Conservation (phyloP, 2,888 invertebrate species). For the Graphium colonna region DNA sequence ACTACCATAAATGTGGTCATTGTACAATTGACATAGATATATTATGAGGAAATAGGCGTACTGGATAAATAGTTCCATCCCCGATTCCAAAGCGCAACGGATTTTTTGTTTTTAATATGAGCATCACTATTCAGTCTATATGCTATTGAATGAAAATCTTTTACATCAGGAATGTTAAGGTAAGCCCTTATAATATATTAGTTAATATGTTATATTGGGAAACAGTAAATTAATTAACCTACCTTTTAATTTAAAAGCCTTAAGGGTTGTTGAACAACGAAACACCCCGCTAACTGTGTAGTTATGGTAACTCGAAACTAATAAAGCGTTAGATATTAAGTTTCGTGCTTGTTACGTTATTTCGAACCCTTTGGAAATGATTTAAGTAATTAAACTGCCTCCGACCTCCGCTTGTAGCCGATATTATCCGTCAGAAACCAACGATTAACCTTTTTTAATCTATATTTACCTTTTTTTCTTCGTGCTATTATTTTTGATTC, state of each 20-base stretch:
- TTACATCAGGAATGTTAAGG: too few species aligned
- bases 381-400: conserved; percentile 14
- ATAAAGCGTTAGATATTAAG: conserved; percentile 17
- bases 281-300: conserved; percentile 6
- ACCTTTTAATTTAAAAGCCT: conserved; percentile 16
- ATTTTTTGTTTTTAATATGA: too few species aligned
- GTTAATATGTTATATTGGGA: neutral
- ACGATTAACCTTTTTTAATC: neutral
- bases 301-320: conserved; percentile 13
- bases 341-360: conserved; percentile 18
- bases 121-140: too few species aligned
- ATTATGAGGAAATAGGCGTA: too few species aligned
- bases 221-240: conserved; percentile 10
- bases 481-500: neutral
- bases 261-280: neutral
- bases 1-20: too few species aligned
- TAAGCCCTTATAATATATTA: neutral
- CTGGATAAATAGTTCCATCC: too few species aligned
- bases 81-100: too few species aligned
- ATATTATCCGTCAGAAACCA: conserved; percentile 1
- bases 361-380: conserved; percentile 17
- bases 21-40: too few species aligned
- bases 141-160: too few species aligned
- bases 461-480: neutral
- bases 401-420: neutral